Base-by-base conservation (phyloP, 2,113 vertebrate genomes). In the Ciconia stormi region DNA sequence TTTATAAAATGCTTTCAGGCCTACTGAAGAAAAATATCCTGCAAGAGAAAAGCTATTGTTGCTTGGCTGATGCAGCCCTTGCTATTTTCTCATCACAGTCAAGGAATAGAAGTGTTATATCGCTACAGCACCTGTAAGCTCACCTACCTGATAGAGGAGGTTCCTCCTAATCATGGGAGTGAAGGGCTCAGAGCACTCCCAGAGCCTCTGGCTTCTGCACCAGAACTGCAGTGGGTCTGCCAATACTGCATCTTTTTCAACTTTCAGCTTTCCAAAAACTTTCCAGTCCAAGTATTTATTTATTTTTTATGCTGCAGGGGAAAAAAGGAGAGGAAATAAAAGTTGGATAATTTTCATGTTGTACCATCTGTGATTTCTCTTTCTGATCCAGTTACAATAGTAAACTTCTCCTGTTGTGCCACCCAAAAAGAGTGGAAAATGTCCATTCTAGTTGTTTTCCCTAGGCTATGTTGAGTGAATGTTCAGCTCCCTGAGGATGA, bases 371-470 rank as follows among this genome's bases (percentile, higher is more conserved):
- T 32, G 62, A 80, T 89, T 91, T 76, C 70, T 71, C 34, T 69
- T 91, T 89, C 61, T 63, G 89, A 89, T 91, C 56, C 1, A 4
- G 34, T 72, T 85, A 38, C 21, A 44, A 26, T 2, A 91, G 49
- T 26, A 62, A 77, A 69, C 21, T 89, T 52, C 29, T 74, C 67
- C 20, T 1, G 13, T n/a, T 66, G 53, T 73, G 32, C 53, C 84
- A 89, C 81, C 91, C 58, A 77, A 78, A 93, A 90, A 56, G 40
- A 59, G 76, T 95, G 58, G 93, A 86, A 96, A 98, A 78, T 65
- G 82, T 82, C 96, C 94, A 50, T 92, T 96, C 93, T 82, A 78
- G 85, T 70, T 94, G 78, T 95, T 97, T 97, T 97, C 94, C 91
- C 93, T 72, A 46, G 72, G 95, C 74, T 94, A 23, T 86, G 67